Conservation (phyloP, 2,888 invertebrate species). For the Orthosia cruda region DNA sequence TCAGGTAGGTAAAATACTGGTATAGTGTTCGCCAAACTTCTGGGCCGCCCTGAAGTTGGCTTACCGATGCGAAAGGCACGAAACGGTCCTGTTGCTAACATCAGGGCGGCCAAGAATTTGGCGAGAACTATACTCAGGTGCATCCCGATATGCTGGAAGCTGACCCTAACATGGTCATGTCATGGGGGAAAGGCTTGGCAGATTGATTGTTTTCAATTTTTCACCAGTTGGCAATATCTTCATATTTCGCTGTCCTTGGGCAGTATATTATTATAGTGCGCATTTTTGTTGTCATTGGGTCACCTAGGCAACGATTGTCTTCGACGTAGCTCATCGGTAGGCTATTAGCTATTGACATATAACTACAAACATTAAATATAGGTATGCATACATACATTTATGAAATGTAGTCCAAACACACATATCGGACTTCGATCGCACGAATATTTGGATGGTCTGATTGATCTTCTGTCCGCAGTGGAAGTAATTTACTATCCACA, state of each 20-base stretch:
- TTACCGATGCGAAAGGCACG: no score
- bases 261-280: conserved; percentile 62
- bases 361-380: conserved; percentile 76
- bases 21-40: no score
- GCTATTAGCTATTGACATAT: conserved; percentile 89
- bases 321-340: conserved; percentile 83
- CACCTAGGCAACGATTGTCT: conserved; percentile 87
- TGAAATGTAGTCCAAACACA: conserved; percentile 80
- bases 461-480: conserved; percentile 75
- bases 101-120: no score
- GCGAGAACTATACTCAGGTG: no score
- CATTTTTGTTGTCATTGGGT: conserved; percentile 86
- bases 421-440: conserved; percentile 80
- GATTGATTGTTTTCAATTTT: neutral
- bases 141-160: neutral
- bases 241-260: conserved; percentile 23
- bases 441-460: conserved; percentile 79
- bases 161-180: neutral
- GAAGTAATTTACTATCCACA: conserved; percentile 71
- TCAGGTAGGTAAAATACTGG: no score
- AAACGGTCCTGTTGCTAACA: no score
- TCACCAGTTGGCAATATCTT: neutral
- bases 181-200: neutral
- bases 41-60: no score
- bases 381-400: conserved; percentile 71